phyloP scores from a whole-genome alignment of 1,140 invertebrate genomes.

The Prorops nasuta region DNA sequence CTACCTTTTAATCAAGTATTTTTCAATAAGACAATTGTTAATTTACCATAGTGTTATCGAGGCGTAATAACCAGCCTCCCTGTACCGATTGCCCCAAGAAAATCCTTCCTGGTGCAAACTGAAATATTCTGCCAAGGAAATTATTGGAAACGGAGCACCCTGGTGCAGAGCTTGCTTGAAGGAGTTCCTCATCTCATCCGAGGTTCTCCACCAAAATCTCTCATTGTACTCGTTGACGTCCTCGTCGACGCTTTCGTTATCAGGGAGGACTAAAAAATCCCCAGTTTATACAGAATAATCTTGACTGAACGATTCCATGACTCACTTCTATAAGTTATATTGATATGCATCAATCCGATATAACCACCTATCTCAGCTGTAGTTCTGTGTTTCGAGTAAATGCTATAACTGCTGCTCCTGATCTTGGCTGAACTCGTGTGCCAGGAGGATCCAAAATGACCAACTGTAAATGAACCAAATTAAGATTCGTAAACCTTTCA shows the following conservation, averaged over 20 bases:
- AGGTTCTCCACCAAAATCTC: constrained; percentile 84
- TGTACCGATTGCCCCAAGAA: constrained; percentile 91
- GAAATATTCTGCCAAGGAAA: constrained; percentile 96
- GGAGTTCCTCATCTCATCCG: constrained; percentile 77
- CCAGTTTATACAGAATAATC: background rate
- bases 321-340: constrained; percentile 90
- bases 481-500: too few relatives aligned
- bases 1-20: background rate
- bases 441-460: constrained; percentile 89
- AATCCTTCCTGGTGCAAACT: constrained; percentile 94
- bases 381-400: constrained; percentile 87
- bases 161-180: constrained; percentile 80
- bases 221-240: constrained; percentile 98
- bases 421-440: constrained; percentile 84
- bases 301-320: background rate
- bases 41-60: constrained; percentile 84
- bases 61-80: constrained; percentile 91
- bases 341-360: constrained; percentile 92
- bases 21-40: too few relatives aligned
- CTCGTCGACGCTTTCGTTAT: constrained; percentile 62
- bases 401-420: constrained; percentile 82
- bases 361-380: constrained; percentile 85
- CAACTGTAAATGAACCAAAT: constrained; percentile 77
- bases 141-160: constrained; percentile 93
- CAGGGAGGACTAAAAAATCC: constrained; percentile 62